Conservation (phyloP, 2,113 vertebrate genomes). For the Grammomys surdaster region DNA sequence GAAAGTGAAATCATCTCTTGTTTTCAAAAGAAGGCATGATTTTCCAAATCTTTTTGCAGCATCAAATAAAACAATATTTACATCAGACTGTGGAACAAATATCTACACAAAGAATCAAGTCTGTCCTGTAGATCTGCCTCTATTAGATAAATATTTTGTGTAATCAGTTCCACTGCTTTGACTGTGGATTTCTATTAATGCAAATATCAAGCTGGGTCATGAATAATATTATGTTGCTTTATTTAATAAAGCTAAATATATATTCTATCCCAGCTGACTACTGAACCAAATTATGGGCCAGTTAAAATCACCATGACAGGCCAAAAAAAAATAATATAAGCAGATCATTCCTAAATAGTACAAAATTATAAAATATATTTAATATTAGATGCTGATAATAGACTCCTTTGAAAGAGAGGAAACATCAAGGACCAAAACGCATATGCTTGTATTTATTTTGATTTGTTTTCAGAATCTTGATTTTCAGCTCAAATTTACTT, state of each 20-base stretch:
- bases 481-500: constrained; percentile 71
- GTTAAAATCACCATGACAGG: constrained; percentile 49
- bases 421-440: background rate
- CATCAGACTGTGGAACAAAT: background rate
- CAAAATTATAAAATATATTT: constrained; percentile 55
- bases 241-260: constrained; percentile 52
- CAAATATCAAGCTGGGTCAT: constrained; percentile 18
- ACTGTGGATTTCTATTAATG: constrained; percentile 27
- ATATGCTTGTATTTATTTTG: constrained; percentile 25
- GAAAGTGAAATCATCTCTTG: background rate
- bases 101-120: background rate
- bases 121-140: background rate
- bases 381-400: constrained; percentile 18
- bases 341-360: constrained; percentile 48
- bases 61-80: constrained; percentile 8
- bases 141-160: constrained; percentile 52
- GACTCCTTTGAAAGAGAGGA: background rate
- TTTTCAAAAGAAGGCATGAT: background rate
- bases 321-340: constrained; percentile 48
- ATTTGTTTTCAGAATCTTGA: constrained; percentile 50
- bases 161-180: constrained; percentile 44
- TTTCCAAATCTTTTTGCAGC: background rate
- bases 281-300: background rate
- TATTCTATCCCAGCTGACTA: background rate
- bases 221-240: constrained; percentile 8